Percentiles rank a stretch among this genome's conserved stretches.
phyloP scores from a whole-genome alignment of 2,113 vertebrate species.

The Rhombomys opimus region DNA sequence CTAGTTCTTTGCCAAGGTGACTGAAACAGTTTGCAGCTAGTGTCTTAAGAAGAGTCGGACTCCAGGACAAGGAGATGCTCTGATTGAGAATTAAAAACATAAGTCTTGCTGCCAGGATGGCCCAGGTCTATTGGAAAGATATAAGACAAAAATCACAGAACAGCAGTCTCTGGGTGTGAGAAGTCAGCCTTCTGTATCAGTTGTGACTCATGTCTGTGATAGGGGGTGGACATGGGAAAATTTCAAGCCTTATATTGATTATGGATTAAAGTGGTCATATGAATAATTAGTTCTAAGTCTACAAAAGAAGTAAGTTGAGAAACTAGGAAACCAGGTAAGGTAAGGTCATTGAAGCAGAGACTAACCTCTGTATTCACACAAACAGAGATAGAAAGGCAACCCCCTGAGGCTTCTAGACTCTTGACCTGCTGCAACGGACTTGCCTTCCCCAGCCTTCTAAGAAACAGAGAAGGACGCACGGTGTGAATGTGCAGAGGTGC shows the following conservation, averaged over 20 bases:
- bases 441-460: neutral
- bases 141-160: neutral
- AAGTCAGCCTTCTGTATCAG: neutral
- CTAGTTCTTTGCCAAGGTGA: neutral
- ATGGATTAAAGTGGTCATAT: neutral
- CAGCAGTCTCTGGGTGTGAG: neutral
- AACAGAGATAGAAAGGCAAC: neutral
- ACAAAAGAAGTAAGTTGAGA: neutral
- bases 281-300: conserved; percentile 36
- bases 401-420: neutral
- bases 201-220: conserved; percentile 7
- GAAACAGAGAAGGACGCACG: neutral
- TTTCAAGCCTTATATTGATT: conserved; percentile 34
- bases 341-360: neutral
- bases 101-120: conserved; percentile 18
- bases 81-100: neutral
- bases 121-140: neutral
- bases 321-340: neutral
- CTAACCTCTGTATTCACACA: neutral
- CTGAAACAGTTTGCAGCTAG: neutral
- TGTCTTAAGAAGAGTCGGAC: neutral
- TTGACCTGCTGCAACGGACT: neutral
- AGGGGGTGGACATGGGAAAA: neutral
- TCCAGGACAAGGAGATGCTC: neutral
- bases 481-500: neutral